Base-by-base conservation (phyloP, 2,113 vertebrate genomes). In the Ameiurus melas region DNA sequence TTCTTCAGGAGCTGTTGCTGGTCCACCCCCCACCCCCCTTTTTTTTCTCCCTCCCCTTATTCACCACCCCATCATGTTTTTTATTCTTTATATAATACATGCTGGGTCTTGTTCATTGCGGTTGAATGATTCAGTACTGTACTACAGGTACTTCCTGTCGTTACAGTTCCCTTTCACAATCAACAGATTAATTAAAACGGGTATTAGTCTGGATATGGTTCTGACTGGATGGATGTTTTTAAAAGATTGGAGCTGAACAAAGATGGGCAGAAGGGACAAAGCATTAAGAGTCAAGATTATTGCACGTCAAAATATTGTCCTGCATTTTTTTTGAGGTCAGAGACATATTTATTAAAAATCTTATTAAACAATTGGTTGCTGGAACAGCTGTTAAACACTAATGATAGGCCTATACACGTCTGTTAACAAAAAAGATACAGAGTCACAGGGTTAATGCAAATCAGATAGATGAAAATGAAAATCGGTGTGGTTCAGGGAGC, bases 401-500 rank as follows among this genome's bases (percentile, higher is more conserved):
- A 78, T 16, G 6, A 39, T 9, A 20, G 19, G 33, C 17, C 39
- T 43, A 25, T 25, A 47, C 9, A 5, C 20, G 4, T 75, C 71
- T 78, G 14, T 25, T 51, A 78, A 78, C n/a, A n/a, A 51, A 53
- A 25, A 30, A 30, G 16, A 80, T 80, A n/a, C 77, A 0, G n/a
- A 51, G 75, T 51, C 22, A 51, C 22, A 47, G 75, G 43, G 75
- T 78, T 51, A 47, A 78, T 78, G 53, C 53, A 78, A 80, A 80
- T 80, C 27, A 19, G 51, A 30, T 55, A 30, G 77, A 80, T 80
- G 55, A 79, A 80, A 80, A 80, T 57, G 51, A 51, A 55, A 55
- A 80, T 80, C n/a, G 47, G 75, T 55, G 77, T 55, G 77, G 47
- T 30, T 80, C 77, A 79, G 77, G 25, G n/a, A 80, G 77, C 51